Evolutionary conservation across 1,140 invertebrate genomes (phyloP).

Genomic region (Saxidomus purpurata): DNA sequence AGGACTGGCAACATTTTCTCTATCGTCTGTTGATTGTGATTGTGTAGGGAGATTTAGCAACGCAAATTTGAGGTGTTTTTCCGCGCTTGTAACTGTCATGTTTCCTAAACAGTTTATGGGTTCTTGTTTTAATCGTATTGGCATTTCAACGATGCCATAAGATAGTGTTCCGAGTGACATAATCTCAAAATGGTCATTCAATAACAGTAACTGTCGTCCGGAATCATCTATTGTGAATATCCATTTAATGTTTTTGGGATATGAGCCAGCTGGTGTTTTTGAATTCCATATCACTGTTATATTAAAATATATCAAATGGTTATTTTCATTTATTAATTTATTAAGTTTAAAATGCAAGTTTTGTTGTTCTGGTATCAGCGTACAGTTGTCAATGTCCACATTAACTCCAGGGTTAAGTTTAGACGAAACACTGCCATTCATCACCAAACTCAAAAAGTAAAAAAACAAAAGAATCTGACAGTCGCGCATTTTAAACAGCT

Average conservation of each 20-base stretch:
- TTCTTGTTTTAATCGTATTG: background rate
- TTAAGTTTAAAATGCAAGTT: background rate
- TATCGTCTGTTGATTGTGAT: too few species aligned
- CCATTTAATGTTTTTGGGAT: background rate
- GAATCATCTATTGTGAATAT: too few species aligned
- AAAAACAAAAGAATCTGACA: too few species aligned
- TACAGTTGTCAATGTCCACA: background rate
- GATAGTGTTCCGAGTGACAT: background rate
- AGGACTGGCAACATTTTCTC: too few species aligned
- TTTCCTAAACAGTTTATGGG: background rate
- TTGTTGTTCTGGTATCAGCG: background rate
- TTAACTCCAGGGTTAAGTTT: too few species aligned
- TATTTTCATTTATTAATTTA: background rate
- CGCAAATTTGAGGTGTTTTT: too few species aligned
- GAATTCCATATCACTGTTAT: background rate
- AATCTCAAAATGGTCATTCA: background rate
- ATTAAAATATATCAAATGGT: background rate
- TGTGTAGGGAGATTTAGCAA: too few species aligned
- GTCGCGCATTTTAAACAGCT: too few species aligned
- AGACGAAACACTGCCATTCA: too few species aligned
- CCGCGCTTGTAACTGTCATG: too few species aligned
- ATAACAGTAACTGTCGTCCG: background rate
- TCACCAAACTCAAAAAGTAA: too few species aligned
- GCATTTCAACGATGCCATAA: background rate
- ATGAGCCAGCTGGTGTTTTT: background rate